Base-by-base conservation (phyloP, 2,797 vertebrate species). In the Notolabrus celidotus region DNA sequence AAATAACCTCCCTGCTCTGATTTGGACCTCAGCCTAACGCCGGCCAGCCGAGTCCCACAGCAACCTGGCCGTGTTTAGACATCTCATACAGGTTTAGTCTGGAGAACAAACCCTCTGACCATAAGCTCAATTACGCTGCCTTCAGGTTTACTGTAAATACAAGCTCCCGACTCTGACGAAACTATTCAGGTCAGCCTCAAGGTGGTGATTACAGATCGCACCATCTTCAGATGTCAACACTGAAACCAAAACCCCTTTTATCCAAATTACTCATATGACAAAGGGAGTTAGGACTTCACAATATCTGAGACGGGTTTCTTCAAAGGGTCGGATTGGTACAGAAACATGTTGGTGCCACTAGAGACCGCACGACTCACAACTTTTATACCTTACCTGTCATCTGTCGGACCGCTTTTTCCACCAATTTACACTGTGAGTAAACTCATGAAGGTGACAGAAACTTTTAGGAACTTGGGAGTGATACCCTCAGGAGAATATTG, bases 1-100 rank as follows among this genome's bases (percentile, higher is more conserved):
- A 76, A 88, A 86, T 63, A 86, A 84, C 84, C 83, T 77, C 79
- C 79, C 80, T 16, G 55, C 88, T 77, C 74, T 38, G 82, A 66
- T 77, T 70, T 85, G 77, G 77, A 77, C 54, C 64, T 42, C 55
- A 36, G 74, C 77, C 81, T 5, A 45, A 58, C 60, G 14, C 49
- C 15, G 53, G 49, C 53, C 61, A 33, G 55, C 54, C 43, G 23
- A 67, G 58, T 67, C 81, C 69, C 59, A 53, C 71, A 47, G 77
- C 55, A 56, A 46, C 68, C 80, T 58, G 77, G 75, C 51, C 31
- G 47, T 64, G 78, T 76, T 80, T 57, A 65, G 56, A 80, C 56
- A 62, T 67, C 74, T 67, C 47, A 49, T 50, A 34, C 80, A 83
- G 82, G 74, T 84, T 85, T 75, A 76, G 84, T 80, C 76, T 83